phyloP scores from a whole-genome alignment of 2,797 vertebrate species.

The Pteropus rufus region DNA sequence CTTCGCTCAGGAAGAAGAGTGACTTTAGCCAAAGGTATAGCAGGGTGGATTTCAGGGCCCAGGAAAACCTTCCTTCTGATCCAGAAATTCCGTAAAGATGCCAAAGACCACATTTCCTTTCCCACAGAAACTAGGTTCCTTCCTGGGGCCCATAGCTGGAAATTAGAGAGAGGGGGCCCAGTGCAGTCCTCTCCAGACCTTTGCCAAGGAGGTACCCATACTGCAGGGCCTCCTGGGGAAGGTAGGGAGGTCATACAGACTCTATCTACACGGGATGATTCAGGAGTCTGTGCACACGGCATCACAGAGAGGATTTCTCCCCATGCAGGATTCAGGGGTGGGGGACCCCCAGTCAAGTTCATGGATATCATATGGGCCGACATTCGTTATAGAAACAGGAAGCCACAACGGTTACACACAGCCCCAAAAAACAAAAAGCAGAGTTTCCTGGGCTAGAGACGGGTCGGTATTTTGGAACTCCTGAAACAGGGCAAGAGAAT shows the following conservation, averaged over 20 bases:
- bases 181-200: background rate
- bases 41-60: background rate
- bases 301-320: background rate
- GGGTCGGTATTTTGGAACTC: background rate
- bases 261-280: background rate
- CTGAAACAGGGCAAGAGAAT: background rate
- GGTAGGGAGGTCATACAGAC: background rate
- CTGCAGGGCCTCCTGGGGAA: background rate
- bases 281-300: background rate
- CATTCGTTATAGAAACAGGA: background rate
- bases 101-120: background rate
- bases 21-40: background rate
- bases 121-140: background rate
- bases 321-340: background rate
- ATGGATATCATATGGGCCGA: background rate
- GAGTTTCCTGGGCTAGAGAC: background rate
- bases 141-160: background rate
- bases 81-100: background rate
- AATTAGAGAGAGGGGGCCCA: background rate
- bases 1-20: background rate
- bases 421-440: background rate
- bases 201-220: background rate
- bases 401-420: background rate
- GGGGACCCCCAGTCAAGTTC: background rate
- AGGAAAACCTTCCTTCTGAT: background rate